phyloP scores from a whole-genome alignment of 2,113 vertebrate species.

The Piprites chloris region DNA sequence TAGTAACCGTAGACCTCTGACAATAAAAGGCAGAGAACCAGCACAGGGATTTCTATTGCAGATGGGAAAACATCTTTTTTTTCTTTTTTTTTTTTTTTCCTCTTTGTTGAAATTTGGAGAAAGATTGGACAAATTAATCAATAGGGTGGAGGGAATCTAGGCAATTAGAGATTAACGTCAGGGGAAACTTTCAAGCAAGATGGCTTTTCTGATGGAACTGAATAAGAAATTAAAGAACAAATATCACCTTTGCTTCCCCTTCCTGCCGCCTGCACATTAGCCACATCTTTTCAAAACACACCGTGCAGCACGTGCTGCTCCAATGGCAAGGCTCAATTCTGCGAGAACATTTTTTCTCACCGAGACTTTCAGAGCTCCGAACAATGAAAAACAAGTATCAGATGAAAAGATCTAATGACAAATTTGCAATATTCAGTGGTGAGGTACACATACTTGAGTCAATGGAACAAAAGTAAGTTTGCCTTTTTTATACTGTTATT shows the following conservation, averaged over 20 bases:
- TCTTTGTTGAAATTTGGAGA: background rate
- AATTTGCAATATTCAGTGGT: background rate
- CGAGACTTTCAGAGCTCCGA: background rate
- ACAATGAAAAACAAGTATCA: background rate
- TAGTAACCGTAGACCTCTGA: background rate
- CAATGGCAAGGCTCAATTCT: background rate
- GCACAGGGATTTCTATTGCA: background rate
- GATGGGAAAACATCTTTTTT: background rate
- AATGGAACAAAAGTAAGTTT: background rate
- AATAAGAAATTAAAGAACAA: conserved; percentile 31
- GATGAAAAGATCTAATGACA: background rate
- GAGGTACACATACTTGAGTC: background rate
- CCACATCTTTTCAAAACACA: conserved; percentile 9
- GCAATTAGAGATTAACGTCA: conserved; percentile 28
- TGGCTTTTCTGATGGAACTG: conserved; percentile 16
- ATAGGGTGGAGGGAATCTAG: background rate
- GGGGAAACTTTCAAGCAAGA: background rate
- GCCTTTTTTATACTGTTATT: background rate
- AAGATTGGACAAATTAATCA: conserved; percentile 40
- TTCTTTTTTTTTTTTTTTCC: background rate
- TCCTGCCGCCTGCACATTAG: conserved; percentile 5
- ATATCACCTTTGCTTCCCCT: conserved; percentile 23
- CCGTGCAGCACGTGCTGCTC: background rate
- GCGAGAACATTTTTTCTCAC: background rate
- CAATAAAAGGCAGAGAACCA: background rate